Base-by-base conservation (phyloP, 2,888 invertebrate species). In the Caenorhabditis sp. region DNA sequence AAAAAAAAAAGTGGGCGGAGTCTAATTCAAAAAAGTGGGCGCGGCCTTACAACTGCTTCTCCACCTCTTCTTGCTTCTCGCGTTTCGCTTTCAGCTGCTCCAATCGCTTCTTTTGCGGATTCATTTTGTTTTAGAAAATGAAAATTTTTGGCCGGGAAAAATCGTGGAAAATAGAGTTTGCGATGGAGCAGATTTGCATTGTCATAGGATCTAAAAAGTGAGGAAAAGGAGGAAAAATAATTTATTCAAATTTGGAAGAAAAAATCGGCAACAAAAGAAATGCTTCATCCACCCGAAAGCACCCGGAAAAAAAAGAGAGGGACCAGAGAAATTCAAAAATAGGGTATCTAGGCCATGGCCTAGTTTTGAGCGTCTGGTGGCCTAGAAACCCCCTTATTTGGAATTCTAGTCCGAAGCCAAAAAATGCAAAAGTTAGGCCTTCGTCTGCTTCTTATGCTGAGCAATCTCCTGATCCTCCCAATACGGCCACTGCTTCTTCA, bases 401-500 rank as follows among this genome's bases (percentile, higher is more conserved):
- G n/a, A 44, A 10, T 44, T 44, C n/a, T 44, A 44, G 31, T 35
- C 31, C 31, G n/a, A n/a, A n/a, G n/a, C 31, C 8, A 4, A 4
- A 35, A 35, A 35, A 6, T 35, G 22, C 4, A 54, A 54, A 54
- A 54, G 22, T 19, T 47, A 47, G 47, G 47, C 47, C 47, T 5
- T 38, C 38, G 10, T 38, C 38, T 38, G 6, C 38, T 38, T 38
- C 12, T 38, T 38, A 38, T 10, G 38, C 6, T 38, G 38, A 38
- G 38, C 38, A 49, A 19, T 47, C 56, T 31, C 12, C 56, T 63
- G 1, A 16, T 63, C 63, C 51, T 73, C 49, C 77, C 80, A 87
- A 75, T 85, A 86, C 10, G 87, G 87, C 87, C 87, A 87, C 54
- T 83, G 86, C 19, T 84, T 85, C 22, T 61, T 61, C 66, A 64